Evolutionary conservation across 1,140 invertebrate genomes (phyloP).

Genomic region (Geopemphigus sp.): DNA sequence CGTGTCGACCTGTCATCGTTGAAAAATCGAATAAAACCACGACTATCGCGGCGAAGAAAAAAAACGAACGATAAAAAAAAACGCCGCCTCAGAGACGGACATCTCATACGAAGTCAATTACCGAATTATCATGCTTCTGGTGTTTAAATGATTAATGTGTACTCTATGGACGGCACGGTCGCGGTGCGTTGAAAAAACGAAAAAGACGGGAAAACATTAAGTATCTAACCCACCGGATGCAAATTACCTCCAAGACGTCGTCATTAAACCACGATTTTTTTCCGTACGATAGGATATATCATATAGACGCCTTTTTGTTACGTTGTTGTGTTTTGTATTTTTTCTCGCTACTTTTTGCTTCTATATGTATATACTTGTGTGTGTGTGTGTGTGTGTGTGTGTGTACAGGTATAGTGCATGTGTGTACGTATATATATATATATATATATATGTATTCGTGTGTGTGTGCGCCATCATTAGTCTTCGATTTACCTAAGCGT

Average conservation of each 20-base stretch:
- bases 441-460: constrained; percentile 1
- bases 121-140: constrained; percentile 49
- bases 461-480: constrained; percentile 35
- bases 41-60: constrained; percentile 27
- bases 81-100: constrained; percentile 44
- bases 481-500: constrained; percentile 42
- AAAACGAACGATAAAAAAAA: constrained; percentile 9
- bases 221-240: constrained; percentile 46
- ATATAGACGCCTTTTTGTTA: constrained; percentile 35
- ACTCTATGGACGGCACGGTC: constrained; percentile 25
- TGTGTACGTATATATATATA: neutral
- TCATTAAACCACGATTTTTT: constrained; percentile 47
- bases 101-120: constrained; percentile 49
- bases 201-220: constrained; percentile 48
- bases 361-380: neutral
- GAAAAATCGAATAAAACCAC: constrained; percentile 49
- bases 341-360: constrained; percentile 24
- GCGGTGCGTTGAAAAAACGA: constrained; percentile 27
- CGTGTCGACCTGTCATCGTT: constrained; percentile 50
- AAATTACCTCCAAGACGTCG: constrained; percentile 49
- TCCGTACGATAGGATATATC: constrained; percentile 41
- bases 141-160: constrained; percentile 50
- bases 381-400: neutral
- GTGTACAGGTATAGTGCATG: neutral
- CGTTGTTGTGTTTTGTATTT: neutral